These are phyloP conservation scores for Clitarchus hookeri DNA, from an alignment of 2,888 invertebrate genomes.

Conservation along the genomic window DNA sequence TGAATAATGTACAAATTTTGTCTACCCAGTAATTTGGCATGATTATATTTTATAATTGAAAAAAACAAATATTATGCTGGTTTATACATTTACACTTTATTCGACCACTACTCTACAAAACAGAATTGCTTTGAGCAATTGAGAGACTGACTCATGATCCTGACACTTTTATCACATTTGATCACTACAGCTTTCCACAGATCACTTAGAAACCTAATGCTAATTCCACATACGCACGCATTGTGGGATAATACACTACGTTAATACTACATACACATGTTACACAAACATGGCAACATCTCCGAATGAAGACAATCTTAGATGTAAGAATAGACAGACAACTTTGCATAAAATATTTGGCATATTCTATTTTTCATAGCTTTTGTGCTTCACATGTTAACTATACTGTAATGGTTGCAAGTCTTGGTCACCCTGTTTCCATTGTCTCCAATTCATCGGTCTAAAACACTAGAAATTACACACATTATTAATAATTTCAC, in stretches of 20 bases:
- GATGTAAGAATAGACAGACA: background rate
- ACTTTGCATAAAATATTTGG: background rate
- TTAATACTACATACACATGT: constrained; percentile 3
- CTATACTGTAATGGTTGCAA: background rate
- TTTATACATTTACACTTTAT: background rate
- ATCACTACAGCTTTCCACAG: background rate
- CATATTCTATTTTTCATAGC: background rate
- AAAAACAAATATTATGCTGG: background rate
- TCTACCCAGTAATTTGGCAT: too few relatives aligned
- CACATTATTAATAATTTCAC: background rate
- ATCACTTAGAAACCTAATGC: background rate
- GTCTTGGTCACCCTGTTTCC: background rate
- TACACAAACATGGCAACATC: background rate
- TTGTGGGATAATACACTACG: background rate
- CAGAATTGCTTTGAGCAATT: constrained; percentile 2
- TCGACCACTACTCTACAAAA: background rate
- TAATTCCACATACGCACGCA: background rate
- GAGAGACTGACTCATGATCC: background rate
- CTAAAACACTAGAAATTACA: background rate
- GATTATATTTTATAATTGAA: too few relatives aligned
- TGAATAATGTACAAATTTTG: too few relatives aligned
- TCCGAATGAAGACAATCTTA: background rate
- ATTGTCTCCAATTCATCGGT: background rate
- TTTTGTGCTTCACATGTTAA: background rate
- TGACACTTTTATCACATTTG: background rate